These are phyloP conservation scores for Epinotia ramella DNA, from an alignment of 2,888 invertebrate species.

Conservation along the genomic window DNA sequence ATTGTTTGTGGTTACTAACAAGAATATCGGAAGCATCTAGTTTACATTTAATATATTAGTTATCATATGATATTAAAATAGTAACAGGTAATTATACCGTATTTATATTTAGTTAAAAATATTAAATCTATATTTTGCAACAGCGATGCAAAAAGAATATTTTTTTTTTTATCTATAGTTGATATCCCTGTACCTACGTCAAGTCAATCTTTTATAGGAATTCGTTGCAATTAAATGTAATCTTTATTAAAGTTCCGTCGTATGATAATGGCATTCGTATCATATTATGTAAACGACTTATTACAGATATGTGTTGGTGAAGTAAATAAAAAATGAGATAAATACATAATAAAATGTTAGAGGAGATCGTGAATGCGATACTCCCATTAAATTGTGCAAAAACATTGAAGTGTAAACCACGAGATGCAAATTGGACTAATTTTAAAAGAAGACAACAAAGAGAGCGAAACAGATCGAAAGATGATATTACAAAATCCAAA, in stretches of 20 bases:
- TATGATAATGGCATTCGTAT: conserved; percentile 43
- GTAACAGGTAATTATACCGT: background rate
- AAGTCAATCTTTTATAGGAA: background rate
- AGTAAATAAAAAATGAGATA: conserved; percentile 72
- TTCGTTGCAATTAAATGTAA: conserved; percentile 19
- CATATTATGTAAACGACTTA: conserved; percentile 44
- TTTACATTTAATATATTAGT: background rate
- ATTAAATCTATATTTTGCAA: background rate
- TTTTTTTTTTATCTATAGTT: background rate
- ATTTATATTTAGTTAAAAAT: too few species aligned
- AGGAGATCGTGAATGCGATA: conserved; percentile 79
- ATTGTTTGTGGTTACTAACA: background rate
- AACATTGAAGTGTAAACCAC: conserved; percentile 61
- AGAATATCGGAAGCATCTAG: background rate
- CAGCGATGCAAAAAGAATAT: background rate
- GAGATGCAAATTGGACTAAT: conserved; percentile 60
- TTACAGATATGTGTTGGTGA: conserved; percentile 54
- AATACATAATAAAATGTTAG: conserved; percentile 73
- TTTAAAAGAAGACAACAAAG: conserved; percentile 62
- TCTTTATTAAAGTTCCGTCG: conserved; percentile 7
- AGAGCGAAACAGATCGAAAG: conserved; percentile 47
- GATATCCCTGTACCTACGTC: too few species aligned
- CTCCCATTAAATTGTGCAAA: conserved; percentile 64
- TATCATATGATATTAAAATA: background rate
- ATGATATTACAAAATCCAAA: conserved; percentile 57